Evolutionary conservation across 2,888 invertebrate genomes (phyloP), one percentile per base, ranked within the genome.

Genomic region (Steinernema hermaphroditum): DNA sequence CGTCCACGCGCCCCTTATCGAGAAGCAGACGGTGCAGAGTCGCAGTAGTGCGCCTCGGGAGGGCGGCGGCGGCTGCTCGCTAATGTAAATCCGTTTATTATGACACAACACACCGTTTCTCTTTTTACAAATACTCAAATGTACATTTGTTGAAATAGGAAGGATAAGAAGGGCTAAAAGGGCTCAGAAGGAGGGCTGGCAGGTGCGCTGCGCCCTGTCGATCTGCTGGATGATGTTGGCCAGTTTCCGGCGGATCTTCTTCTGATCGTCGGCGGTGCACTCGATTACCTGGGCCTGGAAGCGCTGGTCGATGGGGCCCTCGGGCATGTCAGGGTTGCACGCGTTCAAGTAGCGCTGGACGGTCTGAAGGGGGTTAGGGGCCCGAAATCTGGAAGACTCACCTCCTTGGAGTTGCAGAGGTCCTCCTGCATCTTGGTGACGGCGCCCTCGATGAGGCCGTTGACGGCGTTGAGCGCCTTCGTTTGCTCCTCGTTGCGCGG

Each of bases 231-330:
- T 81, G 54, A 82, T 69, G 43, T 80, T 79, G 16, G 77, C 76
- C 49, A 85, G 81, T 73, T 62, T 82, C 27, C 81, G 74, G 24
- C 82, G 79, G 69, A 83, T 82, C 76, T 85, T 81, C 82, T 89
- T 89, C 80, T 89, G 89, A 78, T 89, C 89, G 75, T 89, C 88
- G 9, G 87, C 86, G 6, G 88, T 87, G 79, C 88, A 88, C 43
- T 75, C 87, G 46, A 88, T 81, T 12, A 88, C 75, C 49, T 82
- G 79, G 19, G 76, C 69, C 70, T 84, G 83, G 77, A 83, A 89
- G 46, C 85, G 82, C 50, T 85, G 85, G 76, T 88, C 87, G 62
- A 88, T 83, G 2, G 86, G 85, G 2, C 87, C 86, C 22, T 83
- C 81, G 1, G 85, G 82, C 71, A 81, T 75, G 27, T 89, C 88